Base-by-base conservation (phyloP, 2,113 vertebrate species). In the Archocentrus centrarchus region DNA sequence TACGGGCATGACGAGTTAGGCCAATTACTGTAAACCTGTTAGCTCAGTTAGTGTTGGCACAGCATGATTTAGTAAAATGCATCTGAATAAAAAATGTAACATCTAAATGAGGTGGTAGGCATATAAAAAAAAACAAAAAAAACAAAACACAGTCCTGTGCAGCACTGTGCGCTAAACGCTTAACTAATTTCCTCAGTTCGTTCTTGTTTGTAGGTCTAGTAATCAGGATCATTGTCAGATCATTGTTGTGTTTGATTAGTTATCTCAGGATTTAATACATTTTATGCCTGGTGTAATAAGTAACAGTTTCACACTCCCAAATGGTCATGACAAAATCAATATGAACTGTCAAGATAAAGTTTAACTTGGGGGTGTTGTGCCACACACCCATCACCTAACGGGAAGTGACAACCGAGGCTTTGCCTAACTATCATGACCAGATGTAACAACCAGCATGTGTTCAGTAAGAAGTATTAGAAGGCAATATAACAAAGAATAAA, bases 351-450 rank as follows among this genome's bases (percentile, higher is more conserved):
- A 73, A 58, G 61, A 59, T 55, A 59, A 77, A 79, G 61, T 73
- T 59, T 6, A 75, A 24, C 64, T 68, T 63, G 61, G 37, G 53
- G 41, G 22, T 68, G 76, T 68, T 77, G 11, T 58, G 20, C 27
- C 35, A 62, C 14, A 53, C 77, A 50, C 80, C 14, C 76, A 83
- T 41, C 57, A 70, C 9, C 22, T 88, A 81, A 84, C 60, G 60
- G 39, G 73, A 86, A 83, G 63, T 83, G 59, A 22, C 11, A 10
- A 41, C 59, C 32, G n/a, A 70, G 59, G 11, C 50, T 62, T 82
- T 30, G 22, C 57, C 44, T 70, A 70, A 8, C 44, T 50, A 11
- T 53, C 10, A 0, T 53, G 44, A 70, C 15, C 30, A 77, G 22
- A 79, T n/a, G 44, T 66, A 64, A 35, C 15, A 44, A n/a, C 32